Evolutionary conservation across 2,113 vertebrate species (phyloP), one percentile per base, ranked within the genome.

Genomic region (Aplodontia rufa): DNA sequence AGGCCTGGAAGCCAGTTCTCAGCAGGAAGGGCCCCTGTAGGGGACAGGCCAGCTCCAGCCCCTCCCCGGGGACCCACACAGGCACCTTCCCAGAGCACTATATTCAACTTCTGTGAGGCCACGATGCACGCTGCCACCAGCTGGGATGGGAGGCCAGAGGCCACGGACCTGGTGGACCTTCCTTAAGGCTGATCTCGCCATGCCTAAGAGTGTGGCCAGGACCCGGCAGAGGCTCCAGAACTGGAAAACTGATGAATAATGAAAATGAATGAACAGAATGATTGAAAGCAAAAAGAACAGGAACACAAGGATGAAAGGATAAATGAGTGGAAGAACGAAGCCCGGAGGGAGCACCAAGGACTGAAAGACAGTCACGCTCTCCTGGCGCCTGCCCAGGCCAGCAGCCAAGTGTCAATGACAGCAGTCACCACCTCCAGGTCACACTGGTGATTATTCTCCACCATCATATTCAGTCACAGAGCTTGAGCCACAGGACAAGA

Each of bases 381-480:
- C 30, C 24, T 35, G 24, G 22, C 6, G 4, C 47, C 0, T 1
- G 16, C 55, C 40, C 35, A 68, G 35, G 47, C 19, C 37, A 42
- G 47, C 2, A 19, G 40, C 26, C 45, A 24, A n/a, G n/a, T 5
- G 22, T 26, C 71, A n/a, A 13, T 4, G 22, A 76, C 12, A 12
- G 51, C 0, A 5, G 62, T 20, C 11, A 4, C 75, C 14, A 4
- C 55, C n/a, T 28, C 47, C 30, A 1, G 2, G 1, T 74, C 40
- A 42, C 0, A 0, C 79, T 1, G 1, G 53, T 17, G 53, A 26
- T 4, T 4, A 30, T 14, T 32, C 45, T 12, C 26, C 8, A 3
- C 35, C 58, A n/a, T n/a, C 66, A 20, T 12, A 3, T 3, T 11
- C 47, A 53, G 8, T 45, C 66, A 45, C 42, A n/a, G 32, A 68